Base-by-base conservation (phyloP, 1,140 invertebrate genomes). In the Diorhabda elongata region DNA sequence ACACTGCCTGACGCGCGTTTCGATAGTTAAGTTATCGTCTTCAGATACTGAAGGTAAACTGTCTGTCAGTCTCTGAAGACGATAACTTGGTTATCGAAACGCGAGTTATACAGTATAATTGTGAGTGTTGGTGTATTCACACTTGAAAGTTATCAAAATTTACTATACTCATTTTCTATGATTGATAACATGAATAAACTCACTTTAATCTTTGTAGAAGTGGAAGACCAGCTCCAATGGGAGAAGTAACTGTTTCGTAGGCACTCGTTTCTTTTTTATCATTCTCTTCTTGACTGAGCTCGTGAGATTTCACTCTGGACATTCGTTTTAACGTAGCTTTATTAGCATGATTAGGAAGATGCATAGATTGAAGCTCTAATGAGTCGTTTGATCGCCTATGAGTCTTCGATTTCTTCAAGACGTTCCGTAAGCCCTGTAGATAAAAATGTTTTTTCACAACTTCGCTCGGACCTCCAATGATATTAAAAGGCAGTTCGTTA, bases 221-320 rank as follows among this genome's bases (percentile, higher is more conserved):
- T 0, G 93, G 93, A n/a, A 95, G 81, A 0, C 93, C 93, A 0
- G 92, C 91, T 4, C 92, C 92, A 44, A 94, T 84, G 0, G 91
- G 89, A 59, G 91, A 91, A 72, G 85, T 69, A 44, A 69, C 64
- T 62, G 67, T 66, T 61, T 69, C 69, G 6, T 62, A 66, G 52
- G 60, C 72, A 62, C 71, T 61, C 45, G 59, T 67, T 6, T 69
- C 72, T 58, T 73, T 69, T 70, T 72, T 76, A 3, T 76, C 73
- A 3, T 47, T 42, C 3, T 75, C 70, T 9, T 80, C 79, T 64
- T 80, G 79, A 52, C 77, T 78, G 6, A 80, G 68, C 52, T 80
- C 79, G 66, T 81, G 75, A 0, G 78, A 79, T 57, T 76, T 77
- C 3, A 81, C 76, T n/a, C 90, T 81, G 2, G 89, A 86, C 90